Base-by-base conservation (phyloP, 53 echinoderm and acorn worm genomes). In the Apostichopus leukothele region DNA sequence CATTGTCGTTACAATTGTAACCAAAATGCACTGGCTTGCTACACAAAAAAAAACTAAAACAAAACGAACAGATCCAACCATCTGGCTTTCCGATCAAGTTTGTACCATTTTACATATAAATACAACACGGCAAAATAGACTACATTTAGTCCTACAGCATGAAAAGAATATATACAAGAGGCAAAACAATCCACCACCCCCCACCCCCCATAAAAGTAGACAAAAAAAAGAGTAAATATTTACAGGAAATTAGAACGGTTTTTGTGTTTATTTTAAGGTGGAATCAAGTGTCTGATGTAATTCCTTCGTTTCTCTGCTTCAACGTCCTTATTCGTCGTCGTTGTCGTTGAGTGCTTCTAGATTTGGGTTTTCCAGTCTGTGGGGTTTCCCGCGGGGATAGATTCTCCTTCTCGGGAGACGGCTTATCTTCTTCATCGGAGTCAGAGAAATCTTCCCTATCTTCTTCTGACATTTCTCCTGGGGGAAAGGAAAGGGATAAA, bases 301-400 rank as follows among this genome's bases (percentile, higher is more conserved):
- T 54, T 53, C 81, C 81, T 81, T 81, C 50, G 21, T 81, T 81
- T 25, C 81, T 81, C 6, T 81, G 60, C n/a, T 81, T 81, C 14
- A 81, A 54, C 23, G 60, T 54, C n/a, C 54, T 81, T n/a, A 81
- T 23, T 0, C 81, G 13, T 6, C 55, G 54, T 21, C 22, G 5
- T 18, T 79, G 79, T 52, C 79, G 79, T 71, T 71, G 71, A 14
- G n/a, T 6, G 71, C 18, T 71, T 55, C 51, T 81, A 3, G 81
- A 81, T 54, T 54, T 81, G 6, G 19, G 20, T 51, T 81, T 81
- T 11, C 81, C 81, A 9, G 81, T 81, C 81, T 81, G 81, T 9
- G 81, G 81, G 9, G 81, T 50, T 13, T 26, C 79, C 23, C 9
- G 11, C 11, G 54, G 80, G 75, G 73, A 57, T 5, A 84, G 53